phyloP scores from a whole-genome alignment of 2,113 vertebrate genomes.

The Orycteropus afer region DNA sequence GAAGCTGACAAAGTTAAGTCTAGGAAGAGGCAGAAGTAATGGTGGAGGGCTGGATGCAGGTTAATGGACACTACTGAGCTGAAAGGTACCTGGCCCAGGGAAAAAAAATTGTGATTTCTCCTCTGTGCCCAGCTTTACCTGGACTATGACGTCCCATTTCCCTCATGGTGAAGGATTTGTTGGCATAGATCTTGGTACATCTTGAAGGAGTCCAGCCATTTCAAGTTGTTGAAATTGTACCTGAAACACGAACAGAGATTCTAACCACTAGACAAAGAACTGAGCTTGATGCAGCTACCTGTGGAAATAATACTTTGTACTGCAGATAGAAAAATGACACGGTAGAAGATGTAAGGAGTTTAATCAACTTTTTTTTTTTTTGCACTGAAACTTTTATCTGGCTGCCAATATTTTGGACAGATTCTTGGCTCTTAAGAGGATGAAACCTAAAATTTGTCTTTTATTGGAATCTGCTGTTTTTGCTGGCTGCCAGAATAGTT shows the following conservation, averaged over 20 bases:
- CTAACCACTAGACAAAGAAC: constrained; percentile 87
- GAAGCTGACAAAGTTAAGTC: too few species aligned
- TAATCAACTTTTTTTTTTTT: constrained; percentile 90
- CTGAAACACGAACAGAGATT: constrained; percentile 88
- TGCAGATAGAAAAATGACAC: constrained; percentile 89
- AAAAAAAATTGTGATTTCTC: neutral
- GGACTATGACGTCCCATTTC: neutral
- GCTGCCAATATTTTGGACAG: constrained; percentile 93
- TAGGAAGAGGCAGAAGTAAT: too few species aligned
- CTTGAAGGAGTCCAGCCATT: constrained; percentile 88
- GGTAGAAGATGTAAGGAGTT: constrained; percentile 92
- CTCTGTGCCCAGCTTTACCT: neutral
- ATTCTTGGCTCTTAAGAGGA: constrained; percentile 93
- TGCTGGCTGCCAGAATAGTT: constrained; percentile 89
- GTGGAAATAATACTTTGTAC: constrained; percentile 88
- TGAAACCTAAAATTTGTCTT: constrained; percentile 92
- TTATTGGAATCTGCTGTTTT: constrained; percentile 91
- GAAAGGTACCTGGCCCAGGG: neutral
- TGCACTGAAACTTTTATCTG: constrained; percentile 91
- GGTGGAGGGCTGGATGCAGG: neutral
- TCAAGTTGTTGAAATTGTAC: constrained; percentile 90
- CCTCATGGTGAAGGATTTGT: constrained; percentile 68
- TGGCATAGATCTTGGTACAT: constrained; percentile 75
- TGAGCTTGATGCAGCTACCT: constrained; percentile 86
- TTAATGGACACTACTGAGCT: neutral